These are phyloP conservation scores for Anas flavirostris DNA, from an alignment of 2,797 vertebrate genomes.

Conservation along the genomic window DNA sequence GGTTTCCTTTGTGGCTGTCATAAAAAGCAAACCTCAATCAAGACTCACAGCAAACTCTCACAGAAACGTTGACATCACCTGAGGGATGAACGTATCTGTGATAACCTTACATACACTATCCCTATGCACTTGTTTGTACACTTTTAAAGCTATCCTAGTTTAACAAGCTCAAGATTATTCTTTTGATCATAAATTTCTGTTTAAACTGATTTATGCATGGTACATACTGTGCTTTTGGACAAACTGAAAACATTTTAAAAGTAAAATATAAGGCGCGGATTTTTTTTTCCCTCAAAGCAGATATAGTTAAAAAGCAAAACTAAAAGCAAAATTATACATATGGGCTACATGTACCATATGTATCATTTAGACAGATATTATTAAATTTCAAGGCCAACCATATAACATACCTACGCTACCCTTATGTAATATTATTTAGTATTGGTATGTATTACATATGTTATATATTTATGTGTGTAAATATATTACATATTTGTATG, in stretches of 20 bases:
- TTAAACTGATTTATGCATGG: not conserved
- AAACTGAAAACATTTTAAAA: slow-evolving; percentile 24
- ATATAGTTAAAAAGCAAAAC: slow-evolving; percentile 1
- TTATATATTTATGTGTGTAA: not conserved
- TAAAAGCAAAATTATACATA: not conserved
- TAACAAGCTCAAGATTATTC: slow-evolving; percentile 10
- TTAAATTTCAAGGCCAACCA: not conserved
- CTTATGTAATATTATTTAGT: not conserved
- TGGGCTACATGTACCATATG: not conserved
- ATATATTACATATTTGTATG: too few relatives aligned
- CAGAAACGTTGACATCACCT: not conserved
- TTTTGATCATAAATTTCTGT: slow-evolving; percentile 38
- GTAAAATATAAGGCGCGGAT: not conserved
- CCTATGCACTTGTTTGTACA: not conserved
- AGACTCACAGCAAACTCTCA: not conserved
- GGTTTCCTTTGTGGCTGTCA: slow-evolving; percentile 34
- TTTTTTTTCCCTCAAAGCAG: not conserved
- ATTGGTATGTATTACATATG: not conserved
- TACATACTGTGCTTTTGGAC: slow-evolving; percentile 6
- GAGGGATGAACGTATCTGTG: not conserved
- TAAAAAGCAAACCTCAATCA: slow-evolving; percentile 23
- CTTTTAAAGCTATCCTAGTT: slow-evolving; percentile 4
- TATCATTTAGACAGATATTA: not conserved
- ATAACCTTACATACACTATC: not conserved
- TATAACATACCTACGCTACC: not conserved